Conservation (phyloP, 2,888 invertebrate genomes). For the Sussaba pulchella region DNA sequence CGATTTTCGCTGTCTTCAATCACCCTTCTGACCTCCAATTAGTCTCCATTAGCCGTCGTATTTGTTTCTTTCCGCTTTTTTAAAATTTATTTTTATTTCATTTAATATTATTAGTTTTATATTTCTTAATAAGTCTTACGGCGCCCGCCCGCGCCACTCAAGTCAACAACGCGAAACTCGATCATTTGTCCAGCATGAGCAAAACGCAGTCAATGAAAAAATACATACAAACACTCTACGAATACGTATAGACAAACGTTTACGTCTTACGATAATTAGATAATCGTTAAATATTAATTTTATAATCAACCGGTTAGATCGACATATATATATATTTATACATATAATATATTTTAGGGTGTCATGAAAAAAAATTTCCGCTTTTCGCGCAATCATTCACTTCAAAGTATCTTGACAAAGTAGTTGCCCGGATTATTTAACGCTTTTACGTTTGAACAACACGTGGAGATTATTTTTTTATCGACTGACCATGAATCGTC, state of each 20-base stretch:
- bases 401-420: no score
- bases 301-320: slow-evolving; percentile 52
- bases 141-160: slow-evolving; percentile 59
- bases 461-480: no score
- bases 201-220: slow-evolving; percentile 79
- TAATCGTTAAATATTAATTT: slow-evolving; percentile 54
- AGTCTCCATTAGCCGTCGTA: neutral
- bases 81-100: slow-evolving; percentile 13
- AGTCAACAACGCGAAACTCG: slow-evolving; percentile 72
- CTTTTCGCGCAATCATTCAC: slow-evolving; percentile 42
- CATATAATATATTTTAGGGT: slow-evolving; percentile 26
- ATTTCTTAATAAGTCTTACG: slow-evolving; percentile 19
- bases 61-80: neutral
- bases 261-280: slow-evolving; percentile 56
- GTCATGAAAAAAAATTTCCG: slow-evolving; percentile 41
- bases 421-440: no score
- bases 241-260: slow-evolving; percentile 70
- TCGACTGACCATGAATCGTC: no score
- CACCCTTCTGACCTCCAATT: slow-evolving; percentile 17
- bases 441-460: no score
- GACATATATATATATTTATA: slow-evolving; percentile 62
- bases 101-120: slow-evolving; percentile 20
- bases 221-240: slow-evolving; percentile 77
- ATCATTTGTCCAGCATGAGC: slow-evolving; percentile 76
- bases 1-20: slow-evolving; percentile 23